phyloP scores from a whole-genome alignment of 2,113 vertebrate species.

The Odontesthes bonariensis region DNA sequence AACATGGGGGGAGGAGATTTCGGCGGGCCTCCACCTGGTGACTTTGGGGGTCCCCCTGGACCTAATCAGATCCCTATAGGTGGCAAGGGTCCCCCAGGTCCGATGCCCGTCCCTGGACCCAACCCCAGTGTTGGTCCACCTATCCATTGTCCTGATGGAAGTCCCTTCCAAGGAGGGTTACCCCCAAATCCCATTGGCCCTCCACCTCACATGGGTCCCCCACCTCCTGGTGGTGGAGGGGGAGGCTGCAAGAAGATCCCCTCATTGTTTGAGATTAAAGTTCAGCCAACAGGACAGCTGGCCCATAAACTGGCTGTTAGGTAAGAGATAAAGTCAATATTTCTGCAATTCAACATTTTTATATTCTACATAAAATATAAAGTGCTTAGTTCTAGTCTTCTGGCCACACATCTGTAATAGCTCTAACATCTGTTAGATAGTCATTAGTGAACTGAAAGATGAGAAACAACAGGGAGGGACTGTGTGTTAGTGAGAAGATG shows the following conservation, averaged over 20 bases:
- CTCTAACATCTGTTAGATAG: too few relatives aligned
- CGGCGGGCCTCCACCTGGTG: slow-evolving; percentile 25
- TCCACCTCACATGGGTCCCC: slow-evolving; percentile 79
- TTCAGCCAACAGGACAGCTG: slow-evolving; percentile 92
- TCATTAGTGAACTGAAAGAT: too few relatives aligned
- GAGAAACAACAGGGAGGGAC: too few relatives aligned
- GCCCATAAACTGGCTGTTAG: slow-evolving; percentile 93
- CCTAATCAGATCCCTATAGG: slow-evolving; percentile 68
- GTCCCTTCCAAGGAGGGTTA: slow-evolving; percentile 77
- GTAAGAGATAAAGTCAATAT: slow-evolving; percentile 67
- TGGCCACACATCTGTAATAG: too few relatives aligned
- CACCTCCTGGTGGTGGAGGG: slow-evolving; percentile 80
- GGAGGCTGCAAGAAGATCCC: slow-evolving; percentile 89
- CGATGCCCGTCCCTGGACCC: slow-evolving; percentile 52
- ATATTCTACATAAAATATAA: too few relatives aligned
- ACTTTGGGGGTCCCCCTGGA: slow-evolving; percentile 65
- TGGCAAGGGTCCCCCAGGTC: slow-evolving; percentile 64
- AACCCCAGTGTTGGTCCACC: slow-evolving; percentile 72
- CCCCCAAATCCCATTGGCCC: slow-evolving; percentile 79
- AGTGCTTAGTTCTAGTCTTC: too few relatives aligned
- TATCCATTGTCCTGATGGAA: slow-evolving; percentile 77
- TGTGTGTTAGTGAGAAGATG: too few relatives aligned
- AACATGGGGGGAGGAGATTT: slow-evolving; percentile 80
- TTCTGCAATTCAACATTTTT: too few relatives aligned
- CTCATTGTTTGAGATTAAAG: slow-evolving; percentile 94